Conservation (phyloP, 2,888 invertebrate genomes). For the Cerceris ruficornis region DNA sequence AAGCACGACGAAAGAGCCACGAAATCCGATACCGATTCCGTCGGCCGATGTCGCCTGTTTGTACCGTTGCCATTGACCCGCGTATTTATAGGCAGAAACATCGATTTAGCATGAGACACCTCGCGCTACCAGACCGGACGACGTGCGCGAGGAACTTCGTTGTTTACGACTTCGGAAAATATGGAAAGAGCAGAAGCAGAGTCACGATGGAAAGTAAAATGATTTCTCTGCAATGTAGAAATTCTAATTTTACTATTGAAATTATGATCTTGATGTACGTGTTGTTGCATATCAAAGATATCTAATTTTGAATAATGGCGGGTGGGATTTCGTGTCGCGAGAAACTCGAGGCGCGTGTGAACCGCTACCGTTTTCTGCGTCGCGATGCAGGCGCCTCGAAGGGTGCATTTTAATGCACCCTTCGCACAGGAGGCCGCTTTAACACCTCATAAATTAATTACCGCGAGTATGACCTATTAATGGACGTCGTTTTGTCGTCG, state of each 20-base stretch:
- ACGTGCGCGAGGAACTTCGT: neutral
- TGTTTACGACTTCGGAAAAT: neutral
- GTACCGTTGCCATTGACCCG: slow-evolving; percentile 44
- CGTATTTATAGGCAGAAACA: slow-evolving; percentile 42
- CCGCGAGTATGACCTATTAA: slow-evolving; percentile 58
- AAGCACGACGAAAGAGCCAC: slow-evolving; percentile 44
- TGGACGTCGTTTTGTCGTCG: slow-evolving; percentile 57
- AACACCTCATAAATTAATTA: slow-evolving; percentile 75
- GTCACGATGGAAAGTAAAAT: no score
- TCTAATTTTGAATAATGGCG: no score
- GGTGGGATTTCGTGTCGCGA: no score
- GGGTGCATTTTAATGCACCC: slow-evolving; percentile 76
- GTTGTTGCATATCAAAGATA: no score
- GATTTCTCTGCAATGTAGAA: no score
- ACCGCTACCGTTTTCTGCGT: slow-evolving; percentile 16
- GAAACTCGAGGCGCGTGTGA: neutral
- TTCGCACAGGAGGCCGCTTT: slow-evolving; percentile 53
- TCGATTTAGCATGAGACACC: slow-evolving; percentile 30
- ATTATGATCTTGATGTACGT: no score
- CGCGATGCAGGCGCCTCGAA: slow-evolving; percentile 47
- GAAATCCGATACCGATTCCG: slow-evolving; percentile 48
- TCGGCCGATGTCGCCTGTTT: slow-evolving; percentile 37
- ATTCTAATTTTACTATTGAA: no score
- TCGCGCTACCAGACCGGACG: neutral
- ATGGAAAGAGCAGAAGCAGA: no score